phyloP scores from a whole-genome alignment of 2,113 vertebrate species.

The Monopterus albus region DNA sequence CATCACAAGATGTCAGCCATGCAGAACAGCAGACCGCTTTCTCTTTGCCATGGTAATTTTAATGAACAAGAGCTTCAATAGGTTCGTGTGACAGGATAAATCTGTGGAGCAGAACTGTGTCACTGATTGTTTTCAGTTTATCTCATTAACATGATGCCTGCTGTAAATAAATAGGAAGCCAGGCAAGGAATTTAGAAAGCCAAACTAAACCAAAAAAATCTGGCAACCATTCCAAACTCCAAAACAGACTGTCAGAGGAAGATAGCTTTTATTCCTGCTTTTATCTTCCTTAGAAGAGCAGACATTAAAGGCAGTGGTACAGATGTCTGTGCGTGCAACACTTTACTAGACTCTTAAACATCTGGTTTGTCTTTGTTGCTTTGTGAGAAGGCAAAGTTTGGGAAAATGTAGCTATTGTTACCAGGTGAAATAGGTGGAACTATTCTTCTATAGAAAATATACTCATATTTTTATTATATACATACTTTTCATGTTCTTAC shows the following conservation, averaged over 20 bases:
- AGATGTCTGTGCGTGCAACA: not conserved
- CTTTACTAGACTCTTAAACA: slow-evolving; percentile 32
- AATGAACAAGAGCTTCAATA: not conserved
- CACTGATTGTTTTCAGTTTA: not conserved
- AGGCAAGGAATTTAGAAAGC: not conserved
- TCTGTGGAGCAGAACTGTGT: not conserved
- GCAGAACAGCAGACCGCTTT: slow-evolving; percentile 24
- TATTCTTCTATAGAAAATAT: not conserved
- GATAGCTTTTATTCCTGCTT: not conserved
- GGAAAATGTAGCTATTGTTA: not conserved
- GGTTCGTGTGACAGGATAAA: not conserved
- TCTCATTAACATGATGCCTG: not conserved
- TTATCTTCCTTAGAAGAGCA: not conserved
- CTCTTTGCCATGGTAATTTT: not conserved
- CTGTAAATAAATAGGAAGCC: not conserved
- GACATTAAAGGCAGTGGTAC: not conserved
- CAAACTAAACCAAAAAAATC: not conserved
- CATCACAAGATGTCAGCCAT: slow-evolving; percentile 1
- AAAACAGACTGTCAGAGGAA: not conserved
- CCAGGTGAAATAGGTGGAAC: not conserved
- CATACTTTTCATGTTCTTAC: not conserved
- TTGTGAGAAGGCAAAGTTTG: not conserved
- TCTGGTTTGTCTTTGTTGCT: slow-evolving; percentile 39
- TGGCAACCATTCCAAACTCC: not conserved
- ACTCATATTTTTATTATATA: not conserved